phyloP scores from a whole-genome alignment of 1,140 invertebrate genomes.

The Dufourea novaeangliae region DNA sequence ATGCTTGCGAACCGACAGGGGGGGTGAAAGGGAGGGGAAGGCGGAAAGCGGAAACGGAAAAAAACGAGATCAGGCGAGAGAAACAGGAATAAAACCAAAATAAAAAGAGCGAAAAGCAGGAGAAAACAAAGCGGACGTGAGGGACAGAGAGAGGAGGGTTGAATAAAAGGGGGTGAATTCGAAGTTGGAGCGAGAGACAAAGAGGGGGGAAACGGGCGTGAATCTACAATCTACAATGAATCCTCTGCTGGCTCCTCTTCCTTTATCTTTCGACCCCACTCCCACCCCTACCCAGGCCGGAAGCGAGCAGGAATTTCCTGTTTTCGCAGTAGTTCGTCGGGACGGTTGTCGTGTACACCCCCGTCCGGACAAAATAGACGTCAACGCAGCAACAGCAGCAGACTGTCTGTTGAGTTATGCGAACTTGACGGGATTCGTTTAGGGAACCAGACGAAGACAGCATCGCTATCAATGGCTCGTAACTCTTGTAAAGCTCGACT shows the following conservation, averaged over 20 bases:
- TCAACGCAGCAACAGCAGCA: no score
- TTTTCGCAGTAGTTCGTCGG: conserved; percentile 1
- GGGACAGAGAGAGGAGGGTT: background rate
- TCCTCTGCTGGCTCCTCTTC: conserved; percentile 12
- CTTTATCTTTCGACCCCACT: background rate
- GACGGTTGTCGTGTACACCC: background rate
- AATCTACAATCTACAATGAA: conserved; percentile 40
- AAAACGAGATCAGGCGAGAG: background rate
- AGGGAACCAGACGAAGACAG: conserved; percentile 14
- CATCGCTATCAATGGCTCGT: conserved; percentile 39
- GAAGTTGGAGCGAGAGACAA: conserved; percentile 28
- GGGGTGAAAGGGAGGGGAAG: background rate
- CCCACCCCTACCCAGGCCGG: background rate
- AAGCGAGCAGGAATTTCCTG: conserved; percentile 43
- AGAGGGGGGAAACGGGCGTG: conserved; percentile 19
- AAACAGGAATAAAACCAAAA: background rate
- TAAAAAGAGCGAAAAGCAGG: background rate
- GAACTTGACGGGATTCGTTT: conserved; percentile 40
- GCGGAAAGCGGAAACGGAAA: background rate
- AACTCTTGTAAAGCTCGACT: conserved; percentile 30
- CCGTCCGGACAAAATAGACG: conserved; percentile 23
- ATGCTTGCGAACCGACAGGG: conserved; percentile 3
- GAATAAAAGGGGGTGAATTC: conserved; percentile 15
- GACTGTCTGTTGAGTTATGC: conserved; percentile 5
- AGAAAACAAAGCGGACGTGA: background rate